phyloP scores from a whole-genome alignment of 1,140 invertebrate species.

The Macrosteles quadrilineatus region DNA sequence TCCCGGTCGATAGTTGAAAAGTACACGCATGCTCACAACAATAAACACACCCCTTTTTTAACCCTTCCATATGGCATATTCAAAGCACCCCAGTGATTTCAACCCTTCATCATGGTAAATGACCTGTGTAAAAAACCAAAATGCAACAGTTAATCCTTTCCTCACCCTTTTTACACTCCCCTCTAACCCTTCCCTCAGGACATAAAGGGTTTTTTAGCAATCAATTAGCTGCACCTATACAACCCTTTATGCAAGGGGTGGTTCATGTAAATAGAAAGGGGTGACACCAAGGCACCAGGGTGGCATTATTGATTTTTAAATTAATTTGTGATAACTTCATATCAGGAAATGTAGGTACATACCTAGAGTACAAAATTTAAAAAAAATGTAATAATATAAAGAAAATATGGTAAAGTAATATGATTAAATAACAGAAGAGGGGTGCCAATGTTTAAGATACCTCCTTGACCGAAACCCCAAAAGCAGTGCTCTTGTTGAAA shows the following conservation, averaged over 20 bases:
- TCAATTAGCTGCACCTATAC: slow-evolving; percentile 12
- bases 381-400: too few species aligned
- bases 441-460: too few species aligned
- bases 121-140: slow-evolving; percentile 22
- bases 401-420: too few species aligned
- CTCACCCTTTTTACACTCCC: slow-evolving; percentile 26
- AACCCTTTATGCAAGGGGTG: slow-evolving; percentile 21
- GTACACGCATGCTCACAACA: slow-evolving; percentile 26
- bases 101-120: slow-evolving; percentile 21
- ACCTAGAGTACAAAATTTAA: too few species aligned
- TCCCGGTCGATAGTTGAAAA: slow-evolving; percentile 20
- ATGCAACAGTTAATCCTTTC: slow-evolving; percentile 31
- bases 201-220: slow-evolving; percentile 24
- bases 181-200: slow-evolving; percentile 6
- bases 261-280: not conserved
- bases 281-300: not conserved
- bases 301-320: slow-evolving; percentile 12
- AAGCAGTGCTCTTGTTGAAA: too few species aligned
- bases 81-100: slow-evolving; percentile 13
- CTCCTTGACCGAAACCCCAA: too few species aligned
- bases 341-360: too few species aligned
- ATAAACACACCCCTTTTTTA: slow-evolving; percentile 25
- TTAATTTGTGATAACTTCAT: too few species aligned
- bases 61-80: slow-evolving; percentile 23
- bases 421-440: too few species aligned